A percentile compares a stretch with the other conserved stretches of the same genome.
phyloP scores from a whole-genome alignment of 2,797 vertebrate genomes.

The Eospalax fontanierii region DNA sequence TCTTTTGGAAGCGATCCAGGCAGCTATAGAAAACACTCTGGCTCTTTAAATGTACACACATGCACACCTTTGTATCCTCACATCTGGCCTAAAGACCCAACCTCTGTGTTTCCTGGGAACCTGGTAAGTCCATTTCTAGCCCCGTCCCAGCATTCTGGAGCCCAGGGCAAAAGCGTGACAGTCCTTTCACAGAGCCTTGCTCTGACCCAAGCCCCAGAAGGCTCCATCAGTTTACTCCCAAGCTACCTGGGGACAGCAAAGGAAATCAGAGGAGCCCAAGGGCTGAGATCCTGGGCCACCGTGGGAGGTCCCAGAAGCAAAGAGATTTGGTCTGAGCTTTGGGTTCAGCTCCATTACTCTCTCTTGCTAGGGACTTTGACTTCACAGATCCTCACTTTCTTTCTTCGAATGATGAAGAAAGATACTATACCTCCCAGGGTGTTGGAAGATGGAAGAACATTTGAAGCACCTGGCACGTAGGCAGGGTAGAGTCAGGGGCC shows the following conservation, averaged over 20 bases:
- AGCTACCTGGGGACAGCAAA: neutral
- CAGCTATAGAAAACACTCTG: conserved; percentile 39
- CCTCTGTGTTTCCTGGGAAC: neutral
- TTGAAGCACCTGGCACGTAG: neutral
- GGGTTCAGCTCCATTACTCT: neutral
- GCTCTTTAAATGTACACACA: conserved; percentile 27
- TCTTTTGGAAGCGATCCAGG: conserved; percentile 72
- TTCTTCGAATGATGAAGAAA: neutral
- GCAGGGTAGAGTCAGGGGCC: neutral
- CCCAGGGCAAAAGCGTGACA: neutral
- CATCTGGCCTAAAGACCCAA: neutral
- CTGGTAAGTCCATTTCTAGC: neutral
- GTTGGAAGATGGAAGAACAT: neutral
- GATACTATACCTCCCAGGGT: neutral
- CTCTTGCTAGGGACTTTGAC: neutral
- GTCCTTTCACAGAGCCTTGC: neutral
- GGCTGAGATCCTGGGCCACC: neutral
- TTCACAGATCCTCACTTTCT: conserved; percentile 11
- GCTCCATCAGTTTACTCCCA: neutral
- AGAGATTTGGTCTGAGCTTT: neutral
- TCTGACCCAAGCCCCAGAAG: neutral
- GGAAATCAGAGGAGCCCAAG: neutral
- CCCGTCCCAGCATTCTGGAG: neutral
- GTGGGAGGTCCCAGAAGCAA: neutral
- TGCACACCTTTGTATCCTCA: rapidly evolving